Evolutionary conservation across 2,888 invertebrate genomes (phyloP), one percentile per base, ranked within the genome.

Genomic region (Phalera bucephala): DNA sequence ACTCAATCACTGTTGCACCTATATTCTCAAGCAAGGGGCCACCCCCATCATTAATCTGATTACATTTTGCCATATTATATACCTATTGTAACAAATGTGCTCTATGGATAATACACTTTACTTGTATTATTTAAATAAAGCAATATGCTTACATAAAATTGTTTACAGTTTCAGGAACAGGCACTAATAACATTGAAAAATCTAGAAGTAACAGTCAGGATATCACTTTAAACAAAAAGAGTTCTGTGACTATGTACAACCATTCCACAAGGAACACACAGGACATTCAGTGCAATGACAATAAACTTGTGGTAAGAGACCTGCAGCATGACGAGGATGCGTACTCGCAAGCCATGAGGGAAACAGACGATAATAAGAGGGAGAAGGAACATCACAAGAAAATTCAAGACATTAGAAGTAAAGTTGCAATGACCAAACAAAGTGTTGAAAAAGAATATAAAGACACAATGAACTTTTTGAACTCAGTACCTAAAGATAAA

Each of bases 401-500:
- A 44, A 39, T 70, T n/a, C 71, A 74, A 34, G 68, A 78, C 25
- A 57, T 69, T 48, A 77, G 81, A 36, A 77, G 64, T 42, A 86
- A 72, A 64, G 64, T 88, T 30, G 88, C 88, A 6, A 59, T 84
- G 54, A 72, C 96, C 46, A 95, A 95, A 73, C 90, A 97, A 54
- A 91, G 95, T 65, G 77, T 88, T 27, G 87, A 90, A 36, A 87
- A 84, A 38, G 90, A 90, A 49, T 88, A 85, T 46, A 75, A 69
- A 37, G 86, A 88, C 35, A 88, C 88, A 21, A 72, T 88, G 44
- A 70, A 77, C 4, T 88, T 88, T 58, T 62, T 90, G 29, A 86
- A 80, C 42, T 72, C 79, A 6, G 43, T 89, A 19, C 77, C 86
- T 1, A 88, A 79, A 46, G 74, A 78, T 29, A 78, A 61, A 25